Percentiles rank a stretch among this genome's conserved stretches.
Conservation (phyloP, 2,888 invertebrate genomes). For the Philaethria dido region DNA sequence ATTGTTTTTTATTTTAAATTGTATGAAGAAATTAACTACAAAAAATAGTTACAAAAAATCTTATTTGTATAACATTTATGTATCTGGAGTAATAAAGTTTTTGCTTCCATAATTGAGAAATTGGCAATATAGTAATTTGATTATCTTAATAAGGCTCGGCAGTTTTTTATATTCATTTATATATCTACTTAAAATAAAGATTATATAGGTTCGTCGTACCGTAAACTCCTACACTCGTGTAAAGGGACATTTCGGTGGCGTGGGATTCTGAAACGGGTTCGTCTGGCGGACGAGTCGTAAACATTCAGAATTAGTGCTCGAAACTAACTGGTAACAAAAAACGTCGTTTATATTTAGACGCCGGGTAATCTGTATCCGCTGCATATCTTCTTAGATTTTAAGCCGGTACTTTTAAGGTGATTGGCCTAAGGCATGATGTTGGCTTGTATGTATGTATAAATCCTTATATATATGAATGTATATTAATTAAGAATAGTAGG, state of each 20-base stretch:
- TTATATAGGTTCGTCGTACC: constrained; percentile 42
- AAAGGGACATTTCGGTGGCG: constrained; percentile 64
- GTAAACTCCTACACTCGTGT: constrained; percentile 47
- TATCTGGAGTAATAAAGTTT: neutral
- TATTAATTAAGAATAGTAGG: too few relatives aligned
- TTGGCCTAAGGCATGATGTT: constrained; percentile 14
- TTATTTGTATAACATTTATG: neutral
- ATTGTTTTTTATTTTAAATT: neutral
- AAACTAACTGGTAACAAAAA: constrained; percentile 70
- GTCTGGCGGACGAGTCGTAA: constrained; percentile 72
- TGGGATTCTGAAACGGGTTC: constrained; percentile 74
- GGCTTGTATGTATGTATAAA: too few relatives aligned
- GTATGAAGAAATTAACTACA: neutral
- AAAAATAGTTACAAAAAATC: neutral
- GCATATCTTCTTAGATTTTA: constrained; percentile 40
- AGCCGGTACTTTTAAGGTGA: constrained; percentile 42
- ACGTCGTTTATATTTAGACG: constrained; percentile 67
- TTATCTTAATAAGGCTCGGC: constrained; percentile 12
- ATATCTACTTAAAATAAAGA: constrained; percentile 12
- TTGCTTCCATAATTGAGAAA: neutral
- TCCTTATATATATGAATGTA: too few relatives aligned
- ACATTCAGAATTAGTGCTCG: constrained; percentile 75
- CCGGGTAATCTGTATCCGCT: constrained; percentile 47
- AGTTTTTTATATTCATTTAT: constrained; percentile 1
- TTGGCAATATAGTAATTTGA: neutral